These are phyloP conservation scores for Drosophila busckii DNA, from an alignment of 1,140 invertebrate genomes.

Conservation along the genomic window DNA sequence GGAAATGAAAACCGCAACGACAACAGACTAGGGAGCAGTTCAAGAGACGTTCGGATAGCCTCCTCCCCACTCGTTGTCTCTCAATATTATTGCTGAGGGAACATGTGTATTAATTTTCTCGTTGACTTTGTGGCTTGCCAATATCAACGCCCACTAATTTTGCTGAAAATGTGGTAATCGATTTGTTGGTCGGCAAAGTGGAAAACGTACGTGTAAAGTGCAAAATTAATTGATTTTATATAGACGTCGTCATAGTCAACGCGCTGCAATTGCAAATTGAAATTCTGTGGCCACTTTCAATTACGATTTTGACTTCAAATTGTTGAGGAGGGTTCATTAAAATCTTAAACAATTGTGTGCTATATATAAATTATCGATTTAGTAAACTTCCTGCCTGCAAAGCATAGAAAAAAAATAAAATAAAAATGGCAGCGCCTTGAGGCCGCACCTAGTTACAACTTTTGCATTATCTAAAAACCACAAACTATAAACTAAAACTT, in stretches of 20 bases:
- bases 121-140: constrained; percentile 48
- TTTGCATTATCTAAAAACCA: constrained; percentile 70
- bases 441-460: constrained; percentile 70
- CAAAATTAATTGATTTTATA: constrained; percentile 73
- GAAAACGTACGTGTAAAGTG: constrained; percentile 47
- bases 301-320: neutral
- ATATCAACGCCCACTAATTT: constrained; percentile 15
- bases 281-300: constrained; percentile 30
- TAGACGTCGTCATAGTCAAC: constrained; percentile 18
- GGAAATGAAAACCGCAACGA: too few species aligned
- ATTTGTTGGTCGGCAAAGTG: constrained; percentile 13
- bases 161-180: constrained; percentile 32
- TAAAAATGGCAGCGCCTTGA: constrained; percentile 40
- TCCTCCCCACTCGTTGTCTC: too few species aligned
- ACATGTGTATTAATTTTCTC: constrained; percentile 70
- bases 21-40: too few species aligned
- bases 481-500: constrained; percentile 70
- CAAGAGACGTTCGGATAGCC: too few species aligned
- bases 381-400: too few species aligned
- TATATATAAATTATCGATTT: too few species aligned
- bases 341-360: too few species aligned
- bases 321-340: too few species aligned
- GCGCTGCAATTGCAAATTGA: constrained; percentile 59
- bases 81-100: constrained; percentile 54
- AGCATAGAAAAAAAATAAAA: constrained; percentile 3